Percentiles rank a stretch among this genome's conserved stretches.
These are phyloP conservation scores for Cephalopterus ornatus DNA, from an alignment of 2,113 vertebrate species.

Conservation along the genomic window DNA sequence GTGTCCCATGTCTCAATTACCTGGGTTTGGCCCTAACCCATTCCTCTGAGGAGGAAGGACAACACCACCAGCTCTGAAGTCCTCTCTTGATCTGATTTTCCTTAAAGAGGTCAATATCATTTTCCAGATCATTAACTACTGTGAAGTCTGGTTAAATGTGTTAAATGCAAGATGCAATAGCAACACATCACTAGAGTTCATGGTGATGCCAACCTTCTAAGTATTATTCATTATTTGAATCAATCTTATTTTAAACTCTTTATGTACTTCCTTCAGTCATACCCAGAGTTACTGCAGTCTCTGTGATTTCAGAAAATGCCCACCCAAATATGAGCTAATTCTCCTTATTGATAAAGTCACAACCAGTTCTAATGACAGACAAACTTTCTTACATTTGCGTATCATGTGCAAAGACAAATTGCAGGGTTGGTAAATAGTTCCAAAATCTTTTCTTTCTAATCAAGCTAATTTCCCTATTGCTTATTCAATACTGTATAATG, in stretches of 20 bases:
- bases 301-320: neutral
- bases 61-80: neutral
- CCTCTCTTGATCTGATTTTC: neutral
- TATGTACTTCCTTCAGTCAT: neutral
- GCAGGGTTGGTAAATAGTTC: neutral
- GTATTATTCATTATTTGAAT: neutral
- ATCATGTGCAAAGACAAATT: neutral
- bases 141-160: neutral
- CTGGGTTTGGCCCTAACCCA: neutral
- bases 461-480: neutral
- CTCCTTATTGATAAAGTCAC: neutral
- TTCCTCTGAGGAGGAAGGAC: neutral
- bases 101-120: neutral
- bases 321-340: neutral
- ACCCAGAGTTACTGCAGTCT: neutral
- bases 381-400: neutral
- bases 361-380: neutral
- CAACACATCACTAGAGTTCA: neutral
- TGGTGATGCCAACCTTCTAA: neutral
- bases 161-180: neutral
- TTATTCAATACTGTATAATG: neutral
- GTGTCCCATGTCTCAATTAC: neutral
- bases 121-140: neutral
- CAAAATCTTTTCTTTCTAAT: neutral
- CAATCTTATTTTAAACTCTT: neutral